Evolutionary conservation across 2,113 vertebrate genomes (phyloP).

Genomic region (Taurulus bubalis): DNA sequence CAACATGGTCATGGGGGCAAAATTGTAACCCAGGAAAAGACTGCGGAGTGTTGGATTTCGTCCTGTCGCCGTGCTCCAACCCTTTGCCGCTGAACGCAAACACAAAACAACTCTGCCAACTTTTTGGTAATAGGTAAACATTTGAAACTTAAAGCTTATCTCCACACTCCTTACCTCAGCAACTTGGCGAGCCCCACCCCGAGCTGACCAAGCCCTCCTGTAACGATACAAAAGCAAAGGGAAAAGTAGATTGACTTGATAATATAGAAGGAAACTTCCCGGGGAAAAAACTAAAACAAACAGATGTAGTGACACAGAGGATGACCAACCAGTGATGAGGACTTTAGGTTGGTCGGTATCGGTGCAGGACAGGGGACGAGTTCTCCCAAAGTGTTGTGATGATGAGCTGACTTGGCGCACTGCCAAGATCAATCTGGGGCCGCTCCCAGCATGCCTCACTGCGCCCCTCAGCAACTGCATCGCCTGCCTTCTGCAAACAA

Average conservation of each 20-base stretch:
- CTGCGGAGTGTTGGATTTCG: not conserved
- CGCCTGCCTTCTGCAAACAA: constrained; percentile 16
- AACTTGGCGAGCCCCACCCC: constrained; percentile 91
- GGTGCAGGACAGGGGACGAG: constrained; percentile 6
- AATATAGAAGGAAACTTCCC: not conserved
- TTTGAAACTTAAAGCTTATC: not conserved
- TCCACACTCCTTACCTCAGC: constrained; percentile 82
- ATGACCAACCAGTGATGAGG: constrained; percentile 90
- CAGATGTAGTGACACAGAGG: not conserved
- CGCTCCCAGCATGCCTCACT: constrained; percentile 35
- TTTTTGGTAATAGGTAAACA: not conserved
- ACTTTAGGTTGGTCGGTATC: constrained; percentile 86
- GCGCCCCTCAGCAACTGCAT: constrained; percentile 35
- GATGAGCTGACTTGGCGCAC: constrained; percentile 79
- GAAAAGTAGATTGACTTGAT: not conserved
- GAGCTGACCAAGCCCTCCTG: constrained; percentile 93
- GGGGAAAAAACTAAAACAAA: not conserved
- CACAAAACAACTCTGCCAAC: not conserved
- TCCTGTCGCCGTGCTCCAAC: not conserved
- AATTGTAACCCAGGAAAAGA: not conserved
- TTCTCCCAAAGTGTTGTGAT: constrained; percentile 68
- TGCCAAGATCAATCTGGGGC: not conserved
- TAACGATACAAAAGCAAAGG: not conserved
- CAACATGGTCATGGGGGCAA: not conserved
- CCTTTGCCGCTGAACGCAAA: not conserved